Conservation (phyloP, 2,888 invertebrate genomes). For the Callimorpha dominula region DNA sequence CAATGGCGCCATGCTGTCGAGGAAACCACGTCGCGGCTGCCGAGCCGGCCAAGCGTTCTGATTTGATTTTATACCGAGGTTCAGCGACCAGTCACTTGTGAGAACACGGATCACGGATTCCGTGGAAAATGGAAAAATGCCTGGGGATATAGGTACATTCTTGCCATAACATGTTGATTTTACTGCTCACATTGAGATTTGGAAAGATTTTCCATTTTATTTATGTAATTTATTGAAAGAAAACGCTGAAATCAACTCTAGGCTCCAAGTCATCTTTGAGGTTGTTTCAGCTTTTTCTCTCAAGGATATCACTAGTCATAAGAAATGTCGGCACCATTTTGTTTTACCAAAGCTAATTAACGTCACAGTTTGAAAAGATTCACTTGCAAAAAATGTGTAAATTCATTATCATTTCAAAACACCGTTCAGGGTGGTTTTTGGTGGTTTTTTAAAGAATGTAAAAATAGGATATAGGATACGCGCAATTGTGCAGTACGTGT, state of each 20-base stretch:
- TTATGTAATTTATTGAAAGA: too few relatives aligned
- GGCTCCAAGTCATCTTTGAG: neutral
- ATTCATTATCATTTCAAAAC: too few relatives aligned
- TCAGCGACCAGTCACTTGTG: slow-evolving; percentile 41
- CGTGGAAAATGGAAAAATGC: slow-evolving; percentile 11
- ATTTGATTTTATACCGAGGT: slow-evolving; percentile 22
- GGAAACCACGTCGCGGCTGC: neutral
- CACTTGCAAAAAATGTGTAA: too few relatives aligned
- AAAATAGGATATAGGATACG: too few relatives aligned
- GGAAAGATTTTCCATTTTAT: neutral
- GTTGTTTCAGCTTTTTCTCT: neutral
- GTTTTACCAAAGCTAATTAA: too few relatives aligned
- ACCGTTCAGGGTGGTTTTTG: too few relatives aligned
- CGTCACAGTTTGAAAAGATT: too few relatives aligned
- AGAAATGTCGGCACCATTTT: too few relatives aligned
- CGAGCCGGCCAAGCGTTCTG: slow-evolving; percentile 15
- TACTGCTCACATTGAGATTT: neutral
- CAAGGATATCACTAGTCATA: too few relatives aligned
- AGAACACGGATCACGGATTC: slow-evolving; percentile 40
- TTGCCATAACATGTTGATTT: neutral
- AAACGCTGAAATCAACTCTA: too few relatives aligned
- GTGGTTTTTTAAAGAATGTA: too few relatives aligned
- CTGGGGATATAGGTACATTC: neutral
- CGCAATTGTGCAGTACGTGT: too few relatives aligned
- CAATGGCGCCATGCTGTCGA: neutral